phyloP scores from a whole-genome alignment of 2,113 vertebrate genomes.

The Chionis minor region DNA sequence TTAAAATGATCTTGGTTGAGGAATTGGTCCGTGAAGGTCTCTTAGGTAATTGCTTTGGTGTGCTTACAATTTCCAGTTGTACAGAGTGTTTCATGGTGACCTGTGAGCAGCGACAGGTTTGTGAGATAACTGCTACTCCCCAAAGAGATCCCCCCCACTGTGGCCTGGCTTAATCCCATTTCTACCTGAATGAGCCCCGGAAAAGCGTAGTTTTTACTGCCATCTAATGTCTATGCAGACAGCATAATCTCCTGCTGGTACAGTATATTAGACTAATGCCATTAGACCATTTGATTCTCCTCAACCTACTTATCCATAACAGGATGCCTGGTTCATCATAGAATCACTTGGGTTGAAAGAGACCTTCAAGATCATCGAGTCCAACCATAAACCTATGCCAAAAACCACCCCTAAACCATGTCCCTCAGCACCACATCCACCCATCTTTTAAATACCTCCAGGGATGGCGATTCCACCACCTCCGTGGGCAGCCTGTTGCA shows the following conservation, averaged over 20 bases:
- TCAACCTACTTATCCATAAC: neutral
- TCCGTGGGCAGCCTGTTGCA: too few relatives aligned
- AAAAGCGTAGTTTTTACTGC: neutral
- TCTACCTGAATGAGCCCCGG: neutral
- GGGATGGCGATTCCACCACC: too few relatives aligned
- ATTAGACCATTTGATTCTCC: neutral
- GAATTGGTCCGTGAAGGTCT: neutral
- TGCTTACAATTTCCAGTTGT: neutral
- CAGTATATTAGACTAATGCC: neutral
- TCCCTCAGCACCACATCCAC: too few relatives aligned
- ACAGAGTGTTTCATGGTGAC: accelerated
- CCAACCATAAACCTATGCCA: too few relatives aligned
- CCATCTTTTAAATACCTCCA: too few relatives aligned
- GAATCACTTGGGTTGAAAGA: too few relatives aligned
- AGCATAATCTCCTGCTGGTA: neutral
- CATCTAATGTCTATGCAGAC: neutral
- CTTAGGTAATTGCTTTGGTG: neutral
- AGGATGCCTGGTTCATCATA: neutral
- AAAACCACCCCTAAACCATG: too few relatives aligned
- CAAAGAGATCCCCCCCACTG: neutral
- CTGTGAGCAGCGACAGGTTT: neutral
- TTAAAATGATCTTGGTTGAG: neutral
- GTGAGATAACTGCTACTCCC: neutral
- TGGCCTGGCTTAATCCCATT: neutral
- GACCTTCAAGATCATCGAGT: too few relatives aligned